These are phyloP conservation scores for Alosa alosa DNA, from an alignment of 2,113 vertebrate species.

Conservation along the genomic window DNA sequence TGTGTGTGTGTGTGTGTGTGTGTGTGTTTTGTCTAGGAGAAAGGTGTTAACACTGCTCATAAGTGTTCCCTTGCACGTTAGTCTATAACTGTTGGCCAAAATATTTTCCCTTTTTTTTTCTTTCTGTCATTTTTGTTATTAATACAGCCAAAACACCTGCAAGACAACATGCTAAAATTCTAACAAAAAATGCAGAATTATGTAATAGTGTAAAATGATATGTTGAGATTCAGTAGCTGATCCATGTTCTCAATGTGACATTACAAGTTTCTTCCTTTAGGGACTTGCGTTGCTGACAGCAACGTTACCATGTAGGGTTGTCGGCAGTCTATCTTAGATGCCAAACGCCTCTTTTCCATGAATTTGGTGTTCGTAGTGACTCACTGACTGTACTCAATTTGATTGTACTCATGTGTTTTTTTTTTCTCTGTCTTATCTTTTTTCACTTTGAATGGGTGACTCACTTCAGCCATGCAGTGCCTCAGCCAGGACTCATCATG, in stretches of 20 bases:
- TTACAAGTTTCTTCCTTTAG: constrained; percentile 46
- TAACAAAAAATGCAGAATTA: constrained; percentile 59
- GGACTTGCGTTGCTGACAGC: not conserved
- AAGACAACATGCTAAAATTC: constrained; percentile 74
- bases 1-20: constrained; percentile 3
- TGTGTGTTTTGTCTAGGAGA: constrained; percentile 28
- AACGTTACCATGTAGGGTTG: not conserved
- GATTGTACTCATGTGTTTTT: constrained; percentile 42
- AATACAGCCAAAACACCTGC: constrained; percentile 46
- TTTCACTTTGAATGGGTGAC: constrained; percentile 63
- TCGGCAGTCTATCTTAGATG: not conserved
- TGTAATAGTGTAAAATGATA: constrained; percentile 60
- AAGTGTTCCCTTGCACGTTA: not conserved
- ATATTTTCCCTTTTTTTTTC: constrained; percentile 22
- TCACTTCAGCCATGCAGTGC: constrained; percentile 88
- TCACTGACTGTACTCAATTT: not conserved
- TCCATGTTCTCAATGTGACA: constrained; percentile 41
- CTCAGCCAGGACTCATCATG: constrained; percentile 85
- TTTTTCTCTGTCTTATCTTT: not conserved
- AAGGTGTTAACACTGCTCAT: not conserved
- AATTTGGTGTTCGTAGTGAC: constrained; percentile 47
- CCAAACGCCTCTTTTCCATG: constrained; percentile 61
- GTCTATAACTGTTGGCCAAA: constrained; percentile 31
- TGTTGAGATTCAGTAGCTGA: constrained; percentile 67
- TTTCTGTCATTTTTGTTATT: constrained; percentile 23